Conservation (phyloP, 2,888 invertebrate species). For the Drosophila yooni region DNA sequence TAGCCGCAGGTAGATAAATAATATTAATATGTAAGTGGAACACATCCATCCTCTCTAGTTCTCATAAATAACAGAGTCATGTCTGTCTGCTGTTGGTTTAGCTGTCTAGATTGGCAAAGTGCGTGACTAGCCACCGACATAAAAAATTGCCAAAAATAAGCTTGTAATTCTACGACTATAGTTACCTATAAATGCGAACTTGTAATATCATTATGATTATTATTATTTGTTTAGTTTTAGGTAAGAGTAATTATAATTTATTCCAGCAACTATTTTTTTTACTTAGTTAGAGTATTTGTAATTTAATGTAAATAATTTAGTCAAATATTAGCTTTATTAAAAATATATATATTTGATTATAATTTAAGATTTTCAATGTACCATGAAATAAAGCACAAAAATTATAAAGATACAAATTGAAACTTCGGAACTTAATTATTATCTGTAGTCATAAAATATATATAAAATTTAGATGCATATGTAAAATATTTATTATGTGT, state of each 20-base stretch:
- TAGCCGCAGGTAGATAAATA: conserved; percentile 29
- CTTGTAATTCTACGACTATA: neutral
- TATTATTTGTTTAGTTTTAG: neutral
- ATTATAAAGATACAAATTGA: neutral
- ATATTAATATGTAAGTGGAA: conserved; percentile 31
- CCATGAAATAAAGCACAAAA: neutral
- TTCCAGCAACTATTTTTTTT: neutral
- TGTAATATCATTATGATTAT: neutral
- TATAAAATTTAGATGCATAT: neutral
- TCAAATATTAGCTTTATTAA: neutral
- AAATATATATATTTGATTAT: neutral
- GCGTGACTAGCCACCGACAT: conserved; percentile 41
- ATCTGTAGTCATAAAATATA: neutral
- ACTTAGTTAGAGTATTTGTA: rapidly evolving
- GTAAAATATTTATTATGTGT: too few species aligned
- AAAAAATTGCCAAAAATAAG: conserved; percentile 12
- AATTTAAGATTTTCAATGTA: neutral
- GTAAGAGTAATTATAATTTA: neutral
- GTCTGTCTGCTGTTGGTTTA: conserved; percentile 23
- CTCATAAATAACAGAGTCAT: conserved; percentile 29
- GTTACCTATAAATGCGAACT: neutral
- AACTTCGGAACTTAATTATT: neutral
- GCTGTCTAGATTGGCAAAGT: conserved; percentile 30
- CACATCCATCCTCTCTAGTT: conserved; percentile 13
- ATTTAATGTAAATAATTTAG: neutral